Evolutionary conservation across 2,797 vertebrate genomes (phyloP).

Genomic region (Phrynocephalus guinanensis): DNA sequence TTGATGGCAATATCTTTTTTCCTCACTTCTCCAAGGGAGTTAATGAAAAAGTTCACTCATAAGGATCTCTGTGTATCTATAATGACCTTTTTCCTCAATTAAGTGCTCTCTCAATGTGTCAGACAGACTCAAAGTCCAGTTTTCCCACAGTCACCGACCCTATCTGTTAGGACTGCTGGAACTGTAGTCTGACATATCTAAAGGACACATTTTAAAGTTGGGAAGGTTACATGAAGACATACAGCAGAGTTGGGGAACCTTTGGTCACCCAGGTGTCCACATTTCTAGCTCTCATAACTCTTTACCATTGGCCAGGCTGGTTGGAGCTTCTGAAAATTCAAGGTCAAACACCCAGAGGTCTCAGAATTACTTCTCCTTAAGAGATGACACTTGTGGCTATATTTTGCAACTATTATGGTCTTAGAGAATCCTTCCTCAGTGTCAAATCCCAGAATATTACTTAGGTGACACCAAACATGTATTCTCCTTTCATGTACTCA

Average conservation of each 20-base stretch:
- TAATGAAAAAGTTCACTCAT: not conserved
- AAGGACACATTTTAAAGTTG: not conserved
- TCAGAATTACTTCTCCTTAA: not conserved
- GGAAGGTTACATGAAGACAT: not conserved
- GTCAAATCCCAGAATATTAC: not conserved
- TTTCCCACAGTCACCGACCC: too few species aligned
- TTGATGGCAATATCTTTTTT: not conserved
- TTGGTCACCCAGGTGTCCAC: not conserved
- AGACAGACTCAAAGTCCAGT: too few species aligned
- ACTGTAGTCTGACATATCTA: not conserved
- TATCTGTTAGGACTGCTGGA: not conserved
- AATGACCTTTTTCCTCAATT: not conserved
- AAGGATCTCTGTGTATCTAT: not conserved
- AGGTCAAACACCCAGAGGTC: not conserved
- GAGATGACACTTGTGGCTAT: not conserved
- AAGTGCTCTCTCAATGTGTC: too few species aligned
- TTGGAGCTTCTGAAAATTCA: not conserved
- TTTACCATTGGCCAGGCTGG: not conserved
- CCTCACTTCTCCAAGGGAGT: not conserved
- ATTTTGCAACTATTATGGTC: not conserved
- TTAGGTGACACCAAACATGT: not conserved
- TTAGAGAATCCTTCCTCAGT: too few species aligned
- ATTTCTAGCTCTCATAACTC: not conserved
- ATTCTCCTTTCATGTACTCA: not conserved
- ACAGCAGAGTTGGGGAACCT: not conserved